Evolutionary conservation across 2,113 vertebrate species (phyloP).

Genomic region (Anarhynchus alexandrinus): DNA sequence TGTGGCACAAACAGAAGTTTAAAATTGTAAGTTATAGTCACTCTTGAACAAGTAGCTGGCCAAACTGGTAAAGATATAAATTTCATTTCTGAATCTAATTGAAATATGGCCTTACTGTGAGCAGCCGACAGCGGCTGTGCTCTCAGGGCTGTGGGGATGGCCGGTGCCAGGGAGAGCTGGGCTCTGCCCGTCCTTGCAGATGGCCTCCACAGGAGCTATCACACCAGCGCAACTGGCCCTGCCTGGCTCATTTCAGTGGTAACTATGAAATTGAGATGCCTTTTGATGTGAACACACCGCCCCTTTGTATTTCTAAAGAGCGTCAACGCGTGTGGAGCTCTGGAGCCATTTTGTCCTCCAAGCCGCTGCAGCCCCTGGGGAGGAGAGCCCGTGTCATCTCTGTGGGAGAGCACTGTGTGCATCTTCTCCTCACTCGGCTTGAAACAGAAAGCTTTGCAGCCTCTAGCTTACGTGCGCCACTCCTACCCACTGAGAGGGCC

Average conservation of each 20-base stretch:
- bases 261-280: background rate
- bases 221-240: background rate
- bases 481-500: background rate
- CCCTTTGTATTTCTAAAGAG: background rate
- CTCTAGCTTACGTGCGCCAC: background rate
- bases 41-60: background rate
- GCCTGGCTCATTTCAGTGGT: background rate
- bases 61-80: background rate
- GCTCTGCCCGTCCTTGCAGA: background rate
- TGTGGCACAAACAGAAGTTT: background rate
- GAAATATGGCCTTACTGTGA: background rate
- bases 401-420: background rate
- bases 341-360: background rate
- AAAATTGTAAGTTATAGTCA: background rate
- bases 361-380: background rate
- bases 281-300: background rate
- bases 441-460: background rate
- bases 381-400: background rate
- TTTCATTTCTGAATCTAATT: background rate
- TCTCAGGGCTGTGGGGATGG: background rate
- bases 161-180: background rate
- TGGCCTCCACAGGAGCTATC: background rate
- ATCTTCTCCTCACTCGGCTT: background rate
- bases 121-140: background rate
- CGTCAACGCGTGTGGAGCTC: background rate